These are phyloP conservation scores for Chesias legatella DNA, from an alignment of 2,888 invertebrate species.

Conservation along the genomic window DNA sequence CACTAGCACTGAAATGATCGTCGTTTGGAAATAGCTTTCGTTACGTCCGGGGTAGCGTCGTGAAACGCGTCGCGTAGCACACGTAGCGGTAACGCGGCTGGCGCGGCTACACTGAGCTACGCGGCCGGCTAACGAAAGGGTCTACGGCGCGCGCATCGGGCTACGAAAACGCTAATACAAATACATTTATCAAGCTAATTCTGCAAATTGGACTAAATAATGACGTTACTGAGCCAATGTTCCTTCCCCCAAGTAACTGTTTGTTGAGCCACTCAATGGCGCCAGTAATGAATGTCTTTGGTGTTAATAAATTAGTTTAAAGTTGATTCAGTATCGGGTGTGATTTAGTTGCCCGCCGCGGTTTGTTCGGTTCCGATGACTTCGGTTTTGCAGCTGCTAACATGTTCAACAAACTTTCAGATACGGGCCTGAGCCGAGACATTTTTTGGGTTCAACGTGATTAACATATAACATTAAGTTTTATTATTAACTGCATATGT, in stretches of 20 bases:
- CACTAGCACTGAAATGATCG: constrained; percentile 32
- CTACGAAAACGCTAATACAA: constrained; percentile 71
- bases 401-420: constrained; percentile 4
- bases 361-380: constrained; percentile 38
- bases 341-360: constrained; percentile 36
- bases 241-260: constrained; percentile 48
- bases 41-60: constrained; percentile 8
- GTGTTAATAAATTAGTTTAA: constrained; percentile 61
- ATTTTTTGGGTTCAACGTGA: not conserved
- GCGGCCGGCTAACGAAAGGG: constrained; percentile 36
- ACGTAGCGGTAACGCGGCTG: constrained; percentile 40
- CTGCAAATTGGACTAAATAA: constrained; percentile 76
- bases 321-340: constrained; percentile 43
- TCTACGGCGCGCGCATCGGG: constrained; percentile 72
- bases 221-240: constrained; percentile 60
- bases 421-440: constrained; percentile 4
- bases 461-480: no score
- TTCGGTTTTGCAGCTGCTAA: constrained; percentile 26
- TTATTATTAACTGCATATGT: no score
- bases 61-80: constrained; percentile 18
- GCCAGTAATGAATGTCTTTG: constrained; percentile 55
- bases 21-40: constrained; percentile 27
- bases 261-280: constrained; percentile 53
- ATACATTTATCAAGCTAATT: constrained; percentile 77
- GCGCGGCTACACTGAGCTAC: constrained; percentile 54